Base-by-base conservation (phyloP, 2,797 vertebrate species). In the Aplochiton taeniatus region DNA sequence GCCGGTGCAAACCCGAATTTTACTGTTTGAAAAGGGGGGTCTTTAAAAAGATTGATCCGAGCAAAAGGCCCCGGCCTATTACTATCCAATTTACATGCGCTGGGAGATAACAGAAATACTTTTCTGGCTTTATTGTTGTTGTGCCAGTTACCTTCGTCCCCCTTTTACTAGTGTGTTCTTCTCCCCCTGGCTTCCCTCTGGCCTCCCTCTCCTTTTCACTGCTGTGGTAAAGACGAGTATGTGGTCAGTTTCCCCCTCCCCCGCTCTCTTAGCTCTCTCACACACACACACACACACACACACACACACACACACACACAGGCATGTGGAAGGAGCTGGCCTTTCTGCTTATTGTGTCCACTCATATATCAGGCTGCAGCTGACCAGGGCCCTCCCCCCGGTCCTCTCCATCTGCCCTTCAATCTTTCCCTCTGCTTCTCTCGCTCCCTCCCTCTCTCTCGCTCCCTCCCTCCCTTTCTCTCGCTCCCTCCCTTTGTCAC, bases 311-410 rank as follows among this genome's bases (percentile, higher is more conserved):
- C 69, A 58, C 70, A 69, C 64, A 59, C 64, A 63, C 61, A 79
- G 81, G 85, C 83, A 87, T 82, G 83, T 88, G 84, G 80, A 75
- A 80, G 73, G 79, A 74, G 85, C 75, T 50, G 71, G 73, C 19
- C 83, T 82, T 78, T 80, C 66, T 75, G 80, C 87, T 90, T 85
- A 90, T 89, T 85, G 88, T 81, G 76, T 83, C 90, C 86, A 72
- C 89, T 87, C 91, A 85, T 93, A 91, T 90, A 95, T 95, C 93
- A 95, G 90, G 74, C 85, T 87, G 87, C 88, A 88, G 88, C 84
- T 91, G 88, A 90, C 87, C 87, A 82, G 79, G 31, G 85, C 70
- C 75, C 73, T 83, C 72, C 68, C 74, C 43, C 61, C 10, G 77
- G 86, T 82, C 45, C 80, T 74, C 76, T 82, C 87, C 83, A 85